A percentile compares a stretch with the other conserved stretches of the same genome.
These are phyloP conservation scores for Bombycilla garrulus DNA, from an alignment of 2,113 vertebrate genomes.

Conservation along the genomic window DNA sequence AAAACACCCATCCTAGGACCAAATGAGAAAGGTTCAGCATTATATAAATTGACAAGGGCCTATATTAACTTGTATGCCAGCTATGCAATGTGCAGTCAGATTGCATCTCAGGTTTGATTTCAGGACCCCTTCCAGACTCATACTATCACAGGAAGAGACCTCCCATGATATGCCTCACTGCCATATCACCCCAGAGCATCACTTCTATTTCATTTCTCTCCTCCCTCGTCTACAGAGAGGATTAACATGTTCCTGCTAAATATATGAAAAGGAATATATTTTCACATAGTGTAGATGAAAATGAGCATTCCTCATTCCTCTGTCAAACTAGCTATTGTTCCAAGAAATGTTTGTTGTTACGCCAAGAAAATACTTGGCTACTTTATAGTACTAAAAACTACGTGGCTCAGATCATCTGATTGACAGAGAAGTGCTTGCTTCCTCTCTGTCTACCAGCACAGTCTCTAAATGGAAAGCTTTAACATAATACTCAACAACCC, in stretches of 20 bases:
- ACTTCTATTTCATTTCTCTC: not conserved
- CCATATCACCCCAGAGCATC: not conserved
- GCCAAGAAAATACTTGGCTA: not conserved
- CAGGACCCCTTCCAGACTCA: not conserved
- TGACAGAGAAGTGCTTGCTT: not conserved
- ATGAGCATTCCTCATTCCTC: not conserved
- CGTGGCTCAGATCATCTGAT: not conserved
- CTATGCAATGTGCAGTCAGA: not conserved
- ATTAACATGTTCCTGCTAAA: not conserved
- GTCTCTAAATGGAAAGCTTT: not conserved
- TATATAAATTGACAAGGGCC: not conserved
- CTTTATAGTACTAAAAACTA: not conserved
- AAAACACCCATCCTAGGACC: not conserved
- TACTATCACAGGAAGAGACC: not conserved
- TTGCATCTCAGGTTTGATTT: not conserved
- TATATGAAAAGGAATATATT: not conserved
- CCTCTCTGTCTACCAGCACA: not conserved
- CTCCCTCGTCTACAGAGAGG: not conserved
- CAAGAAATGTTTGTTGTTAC: not conserved
- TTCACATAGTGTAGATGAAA: not conserved
- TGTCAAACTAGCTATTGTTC: not conserved
- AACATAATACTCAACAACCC: not conserved
- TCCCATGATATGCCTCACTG: not conserved
- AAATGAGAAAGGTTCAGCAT: not conserved
- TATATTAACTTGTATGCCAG: not conserved